A percentile compares a stretch with the other conserved stretches of the same genome.
Evolutionary conservation across 2,888 invertebrate species (phyloP).

Genomic region (Coelinius sp.): DNA sequence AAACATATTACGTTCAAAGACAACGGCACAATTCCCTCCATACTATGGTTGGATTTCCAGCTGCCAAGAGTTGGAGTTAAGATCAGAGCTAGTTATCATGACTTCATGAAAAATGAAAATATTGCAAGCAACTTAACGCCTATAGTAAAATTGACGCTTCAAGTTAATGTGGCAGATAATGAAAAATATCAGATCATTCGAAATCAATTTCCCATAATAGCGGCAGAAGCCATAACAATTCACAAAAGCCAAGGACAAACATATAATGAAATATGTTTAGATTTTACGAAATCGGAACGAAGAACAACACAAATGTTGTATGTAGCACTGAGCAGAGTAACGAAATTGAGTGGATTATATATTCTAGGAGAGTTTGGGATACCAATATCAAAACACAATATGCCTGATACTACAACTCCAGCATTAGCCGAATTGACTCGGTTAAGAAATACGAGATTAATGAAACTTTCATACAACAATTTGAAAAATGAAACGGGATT

Average conservation of each 20-base stretch:
- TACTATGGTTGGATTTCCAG: conserved; percentile 43
- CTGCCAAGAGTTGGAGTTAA: conserved; percentile 30
- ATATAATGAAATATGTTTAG: conserved; percentile 9
- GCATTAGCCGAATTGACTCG: not conserved
- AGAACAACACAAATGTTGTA: not conserved
- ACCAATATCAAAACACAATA: not conserved
- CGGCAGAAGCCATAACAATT: conserved; percentile 6
- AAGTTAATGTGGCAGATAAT: not conserved
- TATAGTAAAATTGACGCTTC: conserved; percentile 2
- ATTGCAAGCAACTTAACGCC: conserved; percentile 17
- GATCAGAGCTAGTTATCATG: not conserved
- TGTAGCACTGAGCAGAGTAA: conserved; percentile 20
- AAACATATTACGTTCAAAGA: conserved; percentile 42
- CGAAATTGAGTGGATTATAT: conserved; percentile 28
- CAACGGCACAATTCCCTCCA: conserved; percentile 13
- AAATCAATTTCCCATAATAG: not conserved
- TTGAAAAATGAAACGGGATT: not conserved
- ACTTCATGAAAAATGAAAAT: conserved; percentile 11
- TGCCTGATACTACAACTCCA: not conserved
- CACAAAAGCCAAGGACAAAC: no score
- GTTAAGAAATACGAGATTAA: no score
- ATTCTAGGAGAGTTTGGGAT: conserved; percentile 5
- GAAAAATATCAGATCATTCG: not conserved
- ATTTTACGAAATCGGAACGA: not conserved
- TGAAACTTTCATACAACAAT: no score